Evolutionary conservation across 2,888 invertebrate genomes (phyloP).

Genomic region (Drosophila peninsularis): DNA sequence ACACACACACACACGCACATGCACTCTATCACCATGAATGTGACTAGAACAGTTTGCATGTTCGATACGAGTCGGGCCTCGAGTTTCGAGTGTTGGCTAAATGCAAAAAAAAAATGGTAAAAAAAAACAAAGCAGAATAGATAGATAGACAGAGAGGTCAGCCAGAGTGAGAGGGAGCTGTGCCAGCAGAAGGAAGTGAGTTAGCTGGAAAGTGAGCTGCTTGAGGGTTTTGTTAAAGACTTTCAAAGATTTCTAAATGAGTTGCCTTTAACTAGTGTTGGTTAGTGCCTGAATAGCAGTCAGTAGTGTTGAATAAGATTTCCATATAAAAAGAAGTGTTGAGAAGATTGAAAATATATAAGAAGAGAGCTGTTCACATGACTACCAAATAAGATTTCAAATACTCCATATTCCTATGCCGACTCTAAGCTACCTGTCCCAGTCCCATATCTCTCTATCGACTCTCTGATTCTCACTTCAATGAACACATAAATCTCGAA

Average conservation of each 20-base stretch:
- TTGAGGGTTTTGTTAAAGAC: conserved; percentile 13
- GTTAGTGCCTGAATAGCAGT: background rate
- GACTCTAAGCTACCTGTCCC: too few relatives aligned
- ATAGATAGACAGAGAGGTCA: background rate
- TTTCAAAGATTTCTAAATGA: conserved; percentile 6
- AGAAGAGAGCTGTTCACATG: too few relatives aligned
- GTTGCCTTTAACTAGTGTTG: background rate
- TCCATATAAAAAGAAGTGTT: too few relatives aligned
- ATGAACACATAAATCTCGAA: background rate
- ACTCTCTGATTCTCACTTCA: background rate
- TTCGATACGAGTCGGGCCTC: conserved; percentile 16
- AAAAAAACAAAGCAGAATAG: background rate
- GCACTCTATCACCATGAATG: conserved; percentile 18
- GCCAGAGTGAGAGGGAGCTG: background rate
- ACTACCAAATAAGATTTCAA: too few relatives aligned
- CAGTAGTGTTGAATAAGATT: too few relatives aligned
- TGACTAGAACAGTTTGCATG: conserved; percentile 35
- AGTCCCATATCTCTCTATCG: too few relatives aligned
- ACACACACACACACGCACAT: conserved; percentile 7
- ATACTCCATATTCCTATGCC: conserved; percentile 1
- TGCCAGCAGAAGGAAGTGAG: conserved; percentile 46
- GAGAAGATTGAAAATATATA: too few relatives aligned
- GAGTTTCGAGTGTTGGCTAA: conserved; percentile 30
- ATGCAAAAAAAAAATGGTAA: background rate
- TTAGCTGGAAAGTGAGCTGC: conserved; percentile 37